phyloP scores from a whole-genome alignment of 2,797 vertebrate species.

The Pyrocephalus nanus region DNA sequence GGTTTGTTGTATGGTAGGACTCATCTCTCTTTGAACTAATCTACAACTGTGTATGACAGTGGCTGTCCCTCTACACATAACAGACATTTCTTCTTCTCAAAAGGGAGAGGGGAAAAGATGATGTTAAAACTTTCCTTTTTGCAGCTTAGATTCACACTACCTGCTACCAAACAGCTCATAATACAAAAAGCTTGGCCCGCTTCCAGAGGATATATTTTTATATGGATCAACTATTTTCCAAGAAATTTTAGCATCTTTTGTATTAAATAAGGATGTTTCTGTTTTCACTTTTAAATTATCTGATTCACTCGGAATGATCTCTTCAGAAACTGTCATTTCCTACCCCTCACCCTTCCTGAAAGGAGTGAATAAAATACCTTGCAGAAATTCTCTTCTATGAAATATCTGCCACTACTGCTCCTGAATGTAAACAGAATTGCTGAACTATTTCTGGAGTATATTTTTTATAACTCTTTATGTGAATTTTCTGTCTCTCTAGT shows the following conservation, averaged over 20 bases:
- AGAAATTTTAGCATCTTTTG: neutral
- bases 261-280: neutral
- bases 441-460: neutral
- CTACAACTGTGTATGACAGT: neutral
- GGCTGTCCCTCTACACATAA: neutral
- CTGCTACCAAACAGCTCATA: neutral
- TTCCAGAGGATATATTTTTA: constrained; percentile 7
- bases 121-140: neutral
- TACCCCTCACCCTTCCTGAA: neutral
- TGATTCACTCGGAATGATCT: neutral
- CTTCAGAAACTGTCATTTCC: neutral
- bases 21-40: constrained; percentile 12
- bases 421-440: neutral
- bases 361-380: neutral
- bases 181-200: neutral
- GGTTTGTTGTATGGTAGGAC: neutral
- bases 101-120: neutral
- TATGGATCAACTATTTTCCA: neutral
- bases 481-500: neutral
- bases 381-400: neutral
- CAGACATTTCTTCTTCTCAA: neutral
- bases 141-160: neutral
- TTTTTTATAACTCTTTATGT: neutral
- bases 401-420: neutral
- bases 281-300: neutral